Evolutionary conservation across 2,888 invertebrate species (phyloP).

Genomic region (Apamea monoglypha): DNA sequence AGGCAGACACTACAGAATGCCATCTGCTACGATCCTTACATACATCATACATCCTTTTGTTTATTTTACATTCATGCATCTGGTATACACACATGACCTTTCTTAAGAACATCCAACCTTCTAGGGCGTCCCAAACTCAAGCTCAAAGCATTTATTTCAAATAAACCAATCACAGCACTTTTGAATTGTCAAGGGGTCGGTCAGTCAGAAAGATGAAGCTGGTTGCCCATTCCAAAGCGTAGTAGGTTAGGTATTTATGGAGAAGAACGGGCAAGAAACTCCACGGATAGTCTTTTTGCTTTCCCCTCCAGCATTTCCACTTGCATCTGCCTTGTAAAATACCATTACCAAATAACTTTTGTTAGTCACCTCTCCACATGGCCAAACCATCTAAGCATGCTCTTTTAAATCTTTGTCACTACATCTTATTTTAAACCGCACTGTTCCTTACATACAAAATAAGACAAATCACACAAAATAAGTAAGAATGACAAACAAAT

Average conservation of each 20-base stretch:
- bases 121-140: background rate
- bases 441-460: background rate
- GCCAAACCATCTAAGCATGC: background rate
- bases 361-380: background rate
- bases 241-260: no score
- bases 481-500: conserved; percentile 4
- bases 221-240: no score
- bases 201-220: no score
- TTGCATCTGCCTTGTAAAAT: background rate
- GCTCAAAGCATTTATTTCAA: no score
- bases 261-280: no score
- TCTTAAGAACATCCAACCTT: background rate
- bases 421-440: background rate
- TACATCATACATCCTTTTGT: background rate
- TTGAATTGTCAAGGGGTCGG: no score
- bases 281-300: no score
- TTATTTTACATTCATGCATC: background rate
- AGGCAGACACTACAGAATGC: background rate
- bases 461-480: background rate
- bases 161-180: no score
- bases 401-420: background rate
- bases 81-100: background rate
- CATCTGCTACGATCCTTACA: background rate
- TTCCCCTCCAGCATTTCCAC: background rate
- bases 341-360: background rate